Evolutionary conservation across 2,888 invertebrate genomes (phyloP), one percentile per base, ranked within the genome.

Genomic region (Lasioglossum figueresi): DNA sequence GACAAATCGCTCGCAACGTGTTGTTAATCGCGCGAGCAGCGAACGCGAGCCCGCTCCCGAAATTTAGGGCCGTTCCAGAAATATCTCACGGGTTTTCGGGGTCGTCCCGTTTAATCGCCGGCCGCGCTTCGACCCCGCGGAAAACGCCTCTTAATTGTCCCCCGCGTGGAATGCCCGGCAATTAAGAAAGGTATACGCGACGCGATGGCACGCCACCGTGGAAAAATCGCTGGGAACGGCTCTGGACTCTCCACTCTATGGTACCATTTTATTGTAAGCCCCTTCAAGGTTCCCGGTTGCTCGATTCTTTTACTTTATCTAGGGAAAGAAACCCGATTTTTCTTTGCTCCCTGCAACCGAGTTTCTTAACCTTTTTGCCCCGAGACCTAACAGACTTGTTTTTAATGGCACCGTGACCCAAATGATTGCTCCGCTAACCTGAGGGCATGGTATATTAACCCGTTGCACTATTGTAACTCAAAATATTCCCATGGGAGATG

Each of bases 1-100:
- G 90, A 91, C 88, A 90, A 90, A 90, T 90, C 91, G 90, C 80
- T 83, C 84, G 82, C 85, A 87, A 86, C 88, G 82, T 76, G 88
- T 63, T 83, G 91, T 90, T 89, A 90, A 90, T 90, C 91, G 91
- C 80, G 89, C 87, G 91, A 80, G 76, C 73, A 84, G 79, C 80
- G 73, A 56, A n/a, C 56, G 56, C 56, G 56, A n/a, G 56, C n/a
- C n/a, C 45, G 76, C 31, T 31, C 80, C 63, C 52, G 81, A 87
- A 82, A 89, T 90, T 91, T 89, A 91, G 87, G 84, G 75, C 70
- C 80, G 76, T 12, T 80, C 84, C 79, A 82, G 87, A 87, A 91
- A 91, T 89, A 91, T 75, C 76, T 52, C 43, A 73, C 37, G 31
- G n/a, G 37, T 78, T 80, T 79, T 82, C 81, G 72, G 74, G 59